Evolutionary conservation across 2,797 vertebrate species (phyloP), one percentile per base, ranked within the genome.

Genomic region (Peromyscus melanophrys): DNA sequence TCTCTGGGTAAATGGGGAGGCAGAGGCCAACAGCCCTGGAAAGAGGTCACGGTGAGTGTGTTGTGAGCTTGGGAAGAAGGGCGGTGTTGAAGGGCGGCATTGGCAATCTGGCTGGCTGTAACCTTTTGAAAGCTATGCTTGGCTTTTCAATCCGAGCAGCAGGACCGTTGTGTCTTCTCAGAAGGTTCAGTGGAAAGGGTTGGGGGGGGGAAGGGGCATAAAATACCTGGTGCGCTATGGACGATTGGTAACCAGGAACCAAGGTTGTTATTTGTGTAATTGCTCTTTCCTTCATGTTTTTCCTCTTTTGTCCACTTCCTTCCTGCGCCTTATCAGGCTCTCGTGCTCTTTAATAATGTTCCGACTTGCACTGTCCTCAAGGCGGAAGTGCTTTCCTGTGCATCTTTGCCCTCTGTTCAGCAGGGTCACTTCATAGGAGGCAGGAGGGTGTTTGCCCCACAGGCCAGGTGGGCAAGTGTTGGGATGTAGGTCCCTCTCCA

Each of bases 231-330:
- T 13, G 31, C 43, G 52, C 90, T 93, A 78, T 40, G 77, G 96
- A 40, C 77, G 76, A 92, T 94, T 81, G 49, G 93, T 95, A 88
- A 87, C 87, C 76, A 80, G 84, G 40, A 75, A 55, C 94, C 63
- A 75, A 21, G 57, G 29, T 92, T 96, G 94, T 92, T 93, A 95
- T 89, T 82, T 78, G 78, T 90, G 73, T 96, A 93, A 95, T 89
- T 95, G 67, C 59, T 90, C 49, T 31, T n/a, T 93, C 85, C 71
- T 93, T 88, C 43, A 23, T 85, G 86, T 9, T 43, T 75, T 40
- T 89, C 52, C 57, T 83, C 52, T 84, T 88, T 94, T 40, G 55
- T 73, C 43, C 4, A 21, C 61, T 86, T 91, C 14, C 92, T 46
- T 92, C 94, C 84, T 52, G 90, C 55, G 25, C 12, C 92, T 94